These are phyloP conservation scores for Rhodophaea formosa DNA, from an alignment of 2,888 invertebrate genomes.

Conservation along the genomic window DNA sequence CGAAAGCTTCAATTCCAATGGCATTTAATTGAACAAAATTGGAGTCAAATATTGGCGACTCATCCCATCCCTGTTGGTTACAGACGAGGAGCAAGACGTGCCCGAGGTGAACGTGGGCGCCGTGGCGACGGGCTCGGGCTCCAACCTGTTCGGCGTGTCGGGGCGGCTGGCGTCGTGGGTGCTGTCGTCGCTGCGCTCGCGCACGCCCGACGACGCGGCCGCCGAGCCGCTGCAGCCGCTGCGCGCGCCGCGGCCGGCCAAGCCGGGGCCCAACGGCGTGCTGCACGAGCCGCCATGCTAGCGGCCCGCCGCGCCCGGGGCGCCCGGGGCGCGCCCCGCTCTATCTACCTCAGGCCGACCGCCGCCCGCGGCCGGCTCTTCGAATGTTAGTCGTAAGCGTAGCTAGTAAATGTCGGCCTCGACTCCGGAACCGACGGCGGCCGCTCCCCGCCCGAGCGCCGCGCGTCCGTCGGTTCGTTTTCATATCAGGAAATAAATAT, in stretches of 20 bases:
- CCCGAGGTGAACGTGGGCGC: conserved; percentile 73
- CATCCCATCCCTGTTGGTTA: not conserved
- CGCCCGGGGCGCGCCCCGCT: conserved; percentile 43
- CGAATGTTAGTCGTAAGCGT: conserved; percentile 72
- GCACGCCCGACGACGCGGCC: conserved; percentile 63
- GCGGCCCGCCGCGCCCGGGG: not conserved
- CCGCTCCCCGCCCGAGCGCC: conserved; percentile 34
- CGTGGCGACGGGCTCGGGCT: conserved; percentile 71
- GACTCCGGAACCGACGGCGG: conserved; percentile 21
- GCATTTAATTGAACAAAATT: no score
- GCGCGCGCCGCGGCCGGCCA: conserved; percentile 32
- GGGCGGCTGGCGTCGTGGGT: conserved; percentile 76
- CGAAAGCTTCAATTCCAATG: no score
- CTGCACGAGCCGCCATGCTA: conserved; percentile 32
- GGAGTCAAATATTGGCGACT: not conserved
- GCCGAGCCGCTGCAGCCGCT: conserved; percentile 53
- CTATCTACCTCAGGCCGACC: conserved; percentile 62
- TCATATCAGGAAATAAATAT: conserved; percentile 64
- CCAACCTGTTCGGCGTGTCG: conserved; percentile 76
- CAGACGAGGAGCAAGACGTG: conserved; percentile 70
- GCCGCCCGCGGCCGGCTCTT: conserved; percentile 54
- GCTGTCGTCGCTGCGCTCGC: conserved; percentile 69
- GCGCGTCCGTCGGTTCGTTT: conserved; percentile 49
- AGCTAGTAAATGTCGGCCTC: conserved; percentile 56
- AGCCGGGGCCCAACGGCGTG: conserved; percentile 50